A percentile compares a stretch with the other conserved stretches of the same genome.
Conservation (phyloP, 2,888 invertebrate species). For the Apamea epomidion region DNA sequence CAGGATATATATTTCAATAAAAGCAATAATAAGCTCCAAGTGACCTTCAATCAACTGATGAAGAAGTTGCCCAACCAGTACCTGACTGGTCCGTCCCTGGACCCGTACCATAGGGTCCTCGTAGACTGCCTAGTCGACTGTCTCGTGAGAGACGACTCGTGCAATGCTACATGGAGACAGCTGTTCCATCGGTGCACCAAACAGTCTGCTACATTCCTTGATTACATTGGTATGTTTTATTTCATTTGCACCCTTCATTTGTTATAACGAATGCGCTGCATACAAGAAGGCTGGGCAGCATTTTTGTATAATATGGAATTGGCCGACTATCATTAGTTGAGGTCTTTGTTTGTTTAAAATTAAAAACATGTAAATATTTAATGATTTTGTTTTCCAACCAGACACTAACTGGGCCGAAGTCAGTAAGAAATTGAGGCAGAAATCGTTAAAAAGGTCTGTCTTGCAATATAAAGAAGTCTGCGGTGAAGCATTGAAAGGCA, state of each 20-base stretch:
- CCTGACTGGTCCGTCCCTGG: constrained; percentile 84
- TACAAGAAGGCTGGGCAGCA: not conserved
- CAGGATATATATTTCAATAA: constrained; percentile 87
- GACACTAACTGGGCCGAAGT: constrained; percentile 83
- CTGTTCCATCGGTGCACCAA: constrained; percentile 92
- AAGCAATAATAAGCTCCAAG: constrained; percentile 87
- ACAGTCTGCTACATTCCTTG: constrained; percentile 92
- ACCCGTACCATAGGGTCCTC: constrained; percentile 89
- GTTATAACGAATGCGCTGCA: not conserved
- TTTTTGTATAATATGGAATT: not conserved
- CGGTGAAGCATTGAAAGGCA: constrained; percentile 85
- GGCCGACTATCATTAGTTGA: not conserved
- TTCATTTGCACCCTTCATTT: not conserved
- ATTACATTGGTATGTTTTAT: constrained; percentile 87
- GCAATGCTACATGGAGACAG: constrained; percentile 92
- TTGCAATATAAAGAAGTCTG: constrained; percentile 83
- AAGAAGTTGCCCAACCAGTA: constrained; percentile 91
- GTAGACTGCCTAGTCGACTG: constrained; percentile 91
- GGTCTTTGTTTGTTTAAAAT: not conserved
- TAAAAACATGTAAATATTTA: not conserved
- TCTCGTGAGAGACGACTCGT: constrained; percentile 91
- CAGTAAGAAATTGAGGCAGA: constrained; percentile 81
- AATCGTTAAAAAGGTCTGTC: constrained; percentile 82
- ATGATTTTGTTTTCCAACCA: constrained; percentile 53
- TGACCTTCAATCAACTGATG: constrained; percentile 92